phyloP scores from a whole-genome alignment of 1,140 invertebrate species.

The Atta cephalotes region DNA sequence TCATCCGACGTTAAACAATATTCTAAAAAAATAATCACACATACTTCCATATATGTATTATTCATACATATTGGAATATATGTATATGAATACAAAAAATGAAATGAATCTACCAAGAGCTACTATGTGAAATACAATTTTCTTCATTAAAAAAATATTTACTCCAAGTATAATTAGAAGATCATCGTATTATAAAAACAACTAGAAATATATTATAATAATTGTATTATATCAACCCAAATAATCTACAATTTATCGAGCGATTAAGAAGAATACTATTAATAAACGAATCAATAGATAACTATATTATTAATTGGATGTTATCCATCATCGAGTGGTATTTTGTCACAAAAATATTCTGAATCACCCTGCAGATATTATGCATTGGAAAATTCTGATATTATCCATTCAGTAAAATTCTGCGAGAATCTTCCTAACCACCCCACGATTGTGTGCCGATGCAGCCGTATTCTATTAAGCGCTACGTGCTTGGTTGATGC shows the following conservation, averaged over 20 bases:
- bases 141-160: background rate
- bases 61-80: background rate
- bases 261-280: background rate
- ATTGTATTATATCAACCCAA: background rate
- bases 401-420: background rate
- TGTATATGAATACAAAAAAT: background rate
- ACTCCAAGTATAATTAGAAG: background rate
- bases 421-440: constrained; percentile 41
- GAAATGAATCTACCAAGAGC: background rate
- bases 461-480: background rate
- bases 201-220: background rate
- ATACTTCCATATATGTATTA: no score
- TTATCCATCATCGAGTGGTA: background rate
- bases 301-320: background rate
- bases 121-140: background rate
- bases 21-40: background rate
- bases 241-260: background rate
- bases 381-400: background rate
- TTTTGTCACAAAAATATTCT: background rate
- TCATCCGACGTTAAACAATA: background rate
- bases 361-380: background rate
- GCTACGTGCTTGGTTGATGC: background rate
- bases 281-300: background rate
- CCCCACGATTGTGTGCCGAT: constrained; percentile 41
- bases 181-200: background rate